These are phyloP conservation scores for Tachystola acroxantha DNA, from an alignment of 2,888 invertebrate genomes.

Conservation along the genomic window DNA sequence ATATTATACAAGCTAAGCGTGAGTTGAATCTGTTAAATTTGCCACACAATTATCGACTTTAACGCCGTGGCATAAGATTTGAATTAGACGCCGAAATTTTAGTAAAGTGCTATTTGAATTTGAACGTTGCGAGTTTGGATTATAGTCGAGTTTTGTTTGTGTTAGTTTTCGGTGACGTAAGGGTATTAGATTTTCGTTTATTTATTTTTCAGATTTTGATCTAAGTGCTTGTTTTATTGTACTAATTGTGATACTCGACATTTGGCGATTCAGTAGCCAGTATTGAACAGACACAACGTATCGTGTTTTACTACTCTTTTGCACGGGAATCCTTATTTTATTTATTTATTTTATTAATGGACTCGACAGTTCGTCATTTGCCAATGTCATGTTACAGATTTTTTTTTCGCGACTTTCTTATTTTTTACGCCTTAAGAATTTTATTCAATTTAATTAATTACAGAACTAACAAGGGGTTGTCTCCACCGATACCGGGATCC, in stretches of 20 bases:
- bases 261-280: neutral
- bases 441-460: too few species aligned
- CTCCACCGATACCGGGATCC: too few species aligned
- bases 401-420: too few species aligned
- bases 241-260: conserved; percentile 1
- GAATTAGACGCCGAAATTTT: neutral
- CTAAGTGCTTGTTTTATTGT: conserved; percentile 6
- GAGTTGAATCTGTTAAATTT: conserved; percentile 21
- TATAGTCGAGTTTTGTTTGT: conserved; percentile 1
- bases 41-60: conserved; percentile 19
- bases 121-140: neutral
- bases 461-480: too few species aligned
- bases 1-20: conserved; percentile 18
- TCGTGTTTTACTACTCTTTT: too few species aligned
- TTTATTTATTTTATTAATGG: too few species aligned
- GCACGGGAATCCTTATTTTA: too few species aligned
- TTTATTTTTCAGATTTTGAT: conserved; percentile 1
- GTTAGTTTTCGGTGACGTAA: conserved; percentile 10
- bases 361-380: too few species aligned
- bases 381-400: too few species aligned
- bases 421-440: too few species aligned
- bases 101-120: neutral
- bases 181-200: conserved; percentile 6
- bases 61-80: neutral
- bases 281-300: too few species aligned